Percentiles rank a stretch among this genome's conserved stretches.
phyloP scores from a whole-genome alignment of 2,113 vertebrate genomes.

The Phaetusa simplex region DNA sequence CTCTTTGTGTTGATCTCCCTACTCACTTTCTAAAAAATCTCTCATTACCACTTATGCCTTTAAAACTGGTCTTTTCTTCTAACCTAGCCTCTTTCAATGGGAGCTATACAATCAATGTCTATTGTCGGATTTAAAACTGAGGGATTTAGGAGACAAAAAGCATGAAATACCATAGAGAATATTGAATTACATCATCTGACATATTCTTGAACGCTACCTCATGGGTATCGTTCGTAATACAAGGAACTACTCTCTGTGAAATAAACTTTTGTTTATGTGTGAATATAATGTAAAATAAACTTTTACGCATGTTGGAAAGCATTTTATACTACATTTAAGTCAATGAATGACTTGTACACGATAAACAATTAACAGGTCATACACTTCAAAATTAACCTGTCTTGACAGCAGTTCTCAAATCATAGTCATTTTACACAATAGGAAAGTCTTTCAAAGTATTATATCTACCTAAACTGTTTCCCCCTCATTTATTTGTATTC shows the following conservation, averaged over 20 bases:
- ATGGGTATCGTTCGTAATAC: not conserved
- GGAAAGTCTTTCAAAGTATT: not conserved
- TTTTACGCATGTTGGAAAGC: not conserved
- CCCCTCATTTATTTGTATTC: not conserved
- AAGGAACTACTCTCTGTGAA: constrained; percentile 19
- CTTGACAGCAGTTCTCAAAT: not conserved
- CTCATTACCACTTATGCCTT: constrained; percentile 2
- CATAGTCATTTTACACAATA: not conserved
- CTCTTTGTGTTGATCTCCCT: not conserved
- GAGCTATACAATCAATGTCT: constrained; percentile 12
- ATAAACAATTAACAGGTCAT: not conserved
- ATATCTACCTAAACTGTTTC: not conserved
- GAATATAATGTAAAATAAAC: not conserved
- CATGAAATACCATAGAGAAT: constrained; percentile 10
- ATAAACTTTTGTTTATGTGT: not conserved
- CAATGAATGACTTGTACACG: not conserved
- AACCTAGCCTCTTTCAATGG: not conserved
- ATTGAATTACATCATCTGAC: constrained; percentile 19
- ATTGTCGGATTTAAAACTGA: constrained; percentile 27
- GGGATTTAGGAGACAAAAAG: constrained; percentile 40
- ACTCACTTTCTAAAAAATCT: not conserved
- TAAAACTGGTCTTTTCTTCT: constrained; percentile 1
- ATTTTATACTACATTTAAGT: not conserved
- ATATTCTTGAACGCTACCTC: not conserved
- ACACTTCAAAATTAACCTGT: not conserved